Evolutionary conservation across 1,140 invertebrate genomes (phyloP), one percentile per base, ranked within the genome.

Genomic region (Babylonia areolata): DNA sequence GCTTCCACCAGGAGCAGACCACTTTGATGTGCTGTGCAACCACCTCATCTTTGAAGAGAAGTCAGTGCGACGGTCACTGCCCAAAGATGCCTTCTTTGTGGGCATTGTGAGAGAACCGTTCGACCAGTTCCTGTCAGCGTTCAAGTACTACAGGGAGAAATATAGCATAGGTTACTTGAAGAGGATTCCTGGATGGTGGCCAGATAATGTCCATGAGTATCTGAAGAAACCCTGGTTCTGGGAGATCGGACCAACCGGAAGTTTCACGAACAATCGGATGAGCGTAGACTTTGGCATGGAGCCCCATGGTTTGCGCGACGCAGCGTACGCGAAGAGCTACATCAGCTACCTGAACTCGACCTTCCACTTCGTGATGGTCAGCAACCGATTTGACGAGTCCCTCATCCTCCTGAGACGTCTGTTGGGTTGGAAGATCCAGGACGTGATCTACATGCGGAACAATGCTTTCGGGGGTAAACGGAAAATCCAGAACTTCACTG

Each of bases 41-140:
- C 92, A 93, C 80, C 88, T 90, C 54, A 81, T 91, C 17, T 93
- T 89, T 79, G 90, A 91, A 54, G 87, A 85, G 75, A 42, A 77
- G 6, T 85, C 86, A 9, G 90, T 92, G 54, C 54, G 54, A 2
- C 46, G 33, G 17, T 23, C 9, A 0, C 33, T 83, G 31, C 91
- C 88, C 35, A 75, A 64, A 17, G 90, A 91, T 54, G 89, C 90
- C 17, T 64, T 90, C 31, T 92, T 92, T 54, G 86, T 93, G 11
- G 90, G 87, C 23, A 91, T 89, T n/a, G 54, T 93, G 1, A 87
- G 92, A 42, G 85, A 92, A 39, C 91, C 92, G 0, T 91, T 91
- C 78, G 51, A 85, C 1, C 89, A 90, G 37, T 91, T 93, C 71
- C 75, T 89, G 35, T 93, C 92, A 69, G 87, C 40, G 64, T 93